A percentile compares a stretch with the other conserved stretches of the same genome.
These are phyloP conservation scores for Sporophila hypoxantha DNA, from an alignment of 2,113 vertebrate species.

Conservation along the genomic window DNA sequence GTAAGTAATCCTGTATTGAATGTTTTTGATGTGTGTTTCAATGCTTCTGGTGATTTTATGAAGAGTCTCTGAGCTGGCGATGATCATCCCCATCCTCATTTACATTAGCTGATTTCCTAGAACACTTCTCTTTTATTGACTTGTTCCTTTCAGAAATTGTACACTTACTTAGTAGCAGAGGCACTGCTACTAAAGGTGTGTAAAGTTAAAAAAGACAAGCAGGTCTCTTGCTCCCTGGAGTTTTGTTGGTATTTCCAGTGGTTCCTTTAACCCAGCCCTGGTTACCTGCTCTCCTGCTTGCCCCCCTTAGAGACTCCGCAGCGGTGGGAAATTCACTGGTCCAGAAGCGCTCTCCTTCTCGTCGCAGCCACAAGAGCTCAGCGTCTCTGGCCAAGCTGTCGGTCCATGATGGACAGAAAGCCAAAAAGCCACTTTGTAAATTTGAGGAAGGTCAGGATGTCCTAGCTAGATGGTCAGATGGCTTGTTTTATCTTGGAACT, in stretches of 20 bases:
- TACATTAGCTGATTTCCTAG: neutral
- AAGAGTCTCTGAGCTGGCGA: neutral
- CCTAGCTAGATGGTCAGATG: conserved; percentile 98
- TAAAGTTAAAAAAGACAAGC: neutral
- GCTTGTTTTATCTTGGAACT: conserved; percentile 98
- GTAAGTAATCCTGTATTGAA: neutral
- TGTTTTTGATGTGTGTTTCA: neutral
- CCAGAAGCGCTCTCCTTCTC: conserved; percentile 85
- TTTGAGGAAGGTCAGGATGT: conserved; percentile 97
- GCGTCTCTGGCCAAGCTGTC: conserved; percentile 81
- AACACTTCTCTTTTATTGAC: neutral
- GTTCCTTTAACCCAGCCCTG: neutral
- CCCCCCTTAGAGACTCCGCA: conserved; percentile 83
- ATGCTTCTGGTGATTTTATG: neutral
- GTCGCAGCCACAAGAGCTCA: conserved; percentile 79
- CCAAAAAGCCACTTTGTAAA: conserved; percentile 83
- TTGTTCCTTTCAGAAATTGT: neutral
- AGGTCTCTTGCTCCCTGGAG: neutral
- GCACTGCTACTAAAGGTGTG: accelerated
- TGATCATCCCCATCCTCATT: neutral
- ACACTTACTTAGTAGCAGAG: neutral
- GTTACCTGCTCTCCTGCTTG: neutral
- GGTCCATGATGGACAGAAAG: conserved; percentile 83
- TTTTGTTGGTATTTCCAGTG: neutral
- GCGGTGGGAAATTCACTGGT: conserved; percentile 89